These are phyloP conservation scores for Apostichopus leukothele DNA, from an alignment of 53 echinoderm and acorn worm genomes.

Conservation along the genomic window DNA sequence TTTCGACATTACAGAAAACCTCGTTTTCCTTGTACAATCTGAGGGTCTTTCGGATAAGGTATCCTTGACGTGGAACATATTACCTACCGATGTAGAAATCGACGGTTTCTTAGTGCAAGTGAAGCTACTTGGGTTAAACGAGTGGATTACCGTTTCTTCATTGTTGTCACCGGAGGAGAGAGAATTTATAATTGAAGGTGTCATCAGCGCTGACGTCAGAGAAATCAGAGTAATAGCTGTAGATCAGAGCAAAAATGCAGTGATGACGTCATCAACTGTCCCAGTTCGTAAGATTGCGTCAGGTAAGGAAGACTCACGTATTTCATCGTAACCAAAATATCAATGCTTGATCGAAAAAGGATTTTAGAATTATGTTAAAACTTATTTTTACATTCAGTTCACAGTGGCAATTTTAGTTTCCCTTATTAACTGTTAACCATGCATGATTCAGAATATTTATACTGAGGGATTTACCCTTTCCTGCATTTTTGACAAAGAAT, in stretches of 20 bases:
- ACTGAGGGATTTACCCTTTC: no score
- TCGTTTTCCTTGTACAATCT: not conserved
- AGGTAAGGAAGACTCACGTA: not conserved
- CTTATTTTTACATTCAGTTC: no score
- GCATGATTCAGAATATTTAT: no score
- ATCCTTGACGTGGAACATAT: not conserved
- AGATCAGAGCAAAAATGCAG: slow-evolving; percentile 26
- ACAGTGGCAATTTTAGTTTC: no score
- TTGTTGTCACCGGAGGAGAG: not conserved
- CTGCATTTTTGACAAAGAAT: no score
- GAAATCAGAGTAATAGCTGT: slow-evolving; percentile 17
- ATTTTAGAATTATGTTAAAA: no score
- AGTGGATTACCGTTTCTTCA: slow-evolving; percentile 4
- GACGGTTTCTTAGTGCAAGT: slow-evolving; percentile 35
- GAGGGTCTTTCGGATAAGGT: slow-evolving; percentile 12
- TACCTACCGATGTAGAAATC: not conserved
- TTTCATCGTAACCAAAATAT: no score
- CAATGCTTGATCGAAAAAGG: no score
- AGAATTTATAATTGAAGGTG: not conserved
- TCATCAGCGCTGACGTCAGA: slow-evolving; percentile 18
- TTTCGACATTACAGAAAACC: not conserved
- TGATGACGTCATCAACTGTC: not conserved
- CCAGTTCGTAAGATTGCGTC: not conserved
- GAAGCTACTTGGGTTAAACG: not conserved
- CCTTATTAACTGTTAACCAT: no score